phyloP scores from a whole-genome alignment of 2,888 invertebrate genomes.

The Cephonodes hylas region DNA sequence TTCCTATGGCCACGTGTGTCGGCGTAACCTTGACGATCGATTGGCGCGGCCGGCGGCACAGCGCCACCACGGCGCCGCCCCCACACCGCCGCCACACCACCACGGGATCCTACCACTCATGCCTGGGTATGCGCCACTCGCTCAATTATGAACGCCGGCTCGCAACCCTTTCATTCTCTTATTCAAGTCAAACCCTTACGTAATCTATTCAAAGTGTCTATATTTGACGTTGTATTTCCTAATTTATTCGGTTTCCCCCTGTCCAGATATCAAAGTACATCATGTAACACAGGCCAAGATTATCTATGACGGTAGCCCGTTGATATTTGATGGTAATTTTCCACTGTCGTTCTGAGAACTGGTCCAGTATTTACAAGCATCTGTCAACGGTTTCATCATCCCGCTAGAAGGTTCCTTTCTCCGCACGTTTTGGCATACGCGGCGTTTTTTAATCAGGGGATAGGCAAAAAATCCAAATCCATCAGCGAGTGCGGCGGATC shows the following conservation, averaged over 20 bases:
- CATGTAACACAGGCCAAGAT: background rate
- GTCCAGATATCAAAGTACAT: background rate
- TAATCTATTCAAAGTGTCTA: no score
- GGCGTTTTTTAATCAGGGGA: background rate
- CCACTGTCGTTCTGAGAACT: background rate
- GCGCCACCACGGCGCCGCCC: constrained; percentile 46
- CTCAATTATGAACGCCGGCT: background rate
- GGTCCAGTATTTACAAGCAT: background rate
- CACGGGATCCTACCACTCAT: constrained; percentile 44
- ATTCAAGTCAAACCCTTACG: no score
- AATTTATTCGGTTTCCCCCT: no score
- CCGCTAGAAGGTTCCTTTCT: background rate
- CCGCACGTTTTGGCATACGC: background rate
- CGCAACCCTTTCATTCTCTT: background rate
- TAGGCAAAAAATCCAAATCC: background rate
- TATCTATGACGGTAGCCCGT: background rate
- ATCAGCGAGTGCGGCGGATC: background rate
- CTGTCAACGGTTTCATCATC: background rate
- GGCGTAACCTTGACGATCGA: constrained; percentile 76
- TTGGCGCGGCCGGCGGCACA: constrained; percentile 52
- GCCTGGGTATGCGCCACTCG: background rate
- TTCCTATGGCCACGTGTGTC: constrained; percentile 42
- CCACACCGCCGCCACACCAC: constrained; percentile 59
- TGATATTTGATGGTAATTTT: background rate
- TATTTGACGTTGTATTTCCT: no score